These are phyloP conservation scores for Cetoscarus ocellatus DNA, from an alignment of 2,797 vertebrate genomes.

Conservation along the genomic window DNA sequence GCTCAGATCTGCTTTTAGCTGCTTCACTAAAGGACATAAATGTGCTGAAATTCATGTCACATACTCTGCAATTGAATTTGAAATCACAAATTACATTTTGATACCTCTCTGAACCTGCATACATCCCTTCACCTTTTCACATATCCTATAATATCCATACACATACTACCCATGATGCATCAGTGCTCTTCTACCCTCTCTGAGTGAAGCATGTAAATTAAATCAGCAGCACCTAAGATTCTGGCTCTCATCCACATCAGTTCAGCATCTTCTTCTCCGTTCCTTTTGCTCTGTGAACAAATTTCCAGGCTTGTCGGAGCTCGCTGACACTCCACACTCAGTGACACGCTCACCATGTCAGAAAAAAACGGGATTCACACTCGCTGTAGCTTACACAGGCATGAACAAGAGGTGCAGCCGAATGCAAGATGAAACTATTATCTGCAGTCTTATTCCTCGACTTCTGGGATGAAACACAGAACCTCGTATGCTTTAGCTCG, in stretches of 20 bases:
- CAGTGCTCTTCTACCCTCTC: slow-evolving; percentile 48
- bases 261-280: slow-evolving; percentile 59
- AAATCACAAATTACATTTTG: slow-evolving; percentile 47
- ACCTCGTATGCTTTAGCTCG: slow-evolving; percentile 33
- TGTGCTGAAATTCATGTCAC: slow-evolving; percentile 12
- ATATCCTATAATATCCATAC: slow-evolving; percentile 30
- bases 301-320: slow-evolving; percentile 56
- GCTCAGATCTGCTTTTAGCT: slow-evolving; percentile 74
- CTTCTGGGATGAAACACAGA: slow-evolving; percentile 67
- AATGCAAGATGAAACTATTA: slow-evolving; percentile 66
- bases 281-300: slow-evolving; percentile 66
- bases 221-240: slow-evolving; percentile 69
- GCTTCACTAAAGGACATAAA: slow-evolving; percentile 46
- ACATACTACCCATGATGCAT: slow-evolving; percentile 51
- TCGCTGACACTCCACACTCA: slow-evolving; percentile 36
- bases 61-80: slow-evolving; percentile 40
- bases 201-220: slow-evolving; percentile 74
- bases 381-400: slow-evolving; percentile 51
- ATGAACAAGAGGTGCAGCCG: slow-evolving; percentile 35
- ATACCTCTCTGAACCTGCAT: slow-evolving; percentile 18
- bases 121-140: slow-evolving; percentile 13
- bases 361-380: slow-evolving; percentile 27
- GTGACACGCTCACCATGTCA: slow-evolving; percentile 42
- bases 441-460: slow-evolving; percentile 66
- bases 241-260: slow-evolving; percentile 71